Percentiles rank a stretch among this genome's conserved stretches.
phyloP scores from a whole-genome alignment of 2,888 invertebrate species.

The Mamestra brassicae region DNA sequence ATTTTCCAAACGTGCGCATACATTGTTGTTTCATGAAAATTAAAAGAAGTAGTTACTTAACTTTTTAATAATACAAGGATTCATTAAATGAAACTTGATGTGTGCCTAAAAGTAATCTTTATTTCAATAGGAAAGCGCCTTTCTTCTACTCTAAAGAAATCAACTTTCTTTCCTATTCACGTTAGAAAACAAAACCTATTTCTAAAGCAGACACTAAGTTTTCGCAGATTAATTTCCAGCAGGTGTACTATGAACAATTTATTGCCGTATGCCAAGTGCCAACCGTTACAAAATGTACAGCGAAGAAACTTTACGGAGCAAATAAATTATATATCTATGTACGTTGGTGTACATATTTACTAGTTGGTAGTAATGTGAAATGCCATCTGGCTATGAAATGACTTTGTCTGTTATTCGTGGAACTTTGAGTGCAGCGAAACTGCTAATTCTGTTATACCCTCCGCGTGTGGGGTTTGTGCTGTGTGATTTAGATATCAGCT shows the following conservation, averaged over 20 bases:
- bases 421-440: conserved; percentile 60
- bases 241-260: conserved; percentile 61
- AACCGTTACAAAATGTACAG: conserved; percentile 56
- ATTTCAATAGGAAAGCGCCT: not conserved
- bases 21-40: conserved; percentile 27
- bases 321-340: conserved; percentile 63
- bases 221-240: conserved; percentile 46
- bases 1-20: conserved; percentile 13
- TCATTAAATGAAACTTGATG: not conserved
- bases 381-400: conserved; percentile 65
- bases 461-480: conserved; percentile 4
- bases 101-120: not conserved
- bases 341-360: conserved; percentile 36
- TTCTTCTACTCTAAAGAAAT: not conserved
- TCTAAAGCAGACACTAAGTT: conserved; percentile 42
- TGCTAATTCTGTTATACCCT: conserved; percentile 50
- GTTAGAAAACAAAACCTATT: conserved; percentile 36
- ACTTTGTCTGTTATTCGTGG: conserved; percentile 56
- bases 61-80: not conserved
- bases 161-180: conserved; percentile 17
- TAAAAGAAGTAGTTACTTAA: not conserved
- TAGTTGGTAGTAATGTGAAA: conserved; percentile 61
- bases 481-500: conserved; percentile 24
- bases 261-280: conserved; percentile 48
- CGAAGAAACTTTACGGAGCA: conserved; percentile 63